These are phyloP conservation scores for Cerastis leucographa DNA, from an alignment of 2,888 invertebrate species.

Conservation along the genomic window DNA sequence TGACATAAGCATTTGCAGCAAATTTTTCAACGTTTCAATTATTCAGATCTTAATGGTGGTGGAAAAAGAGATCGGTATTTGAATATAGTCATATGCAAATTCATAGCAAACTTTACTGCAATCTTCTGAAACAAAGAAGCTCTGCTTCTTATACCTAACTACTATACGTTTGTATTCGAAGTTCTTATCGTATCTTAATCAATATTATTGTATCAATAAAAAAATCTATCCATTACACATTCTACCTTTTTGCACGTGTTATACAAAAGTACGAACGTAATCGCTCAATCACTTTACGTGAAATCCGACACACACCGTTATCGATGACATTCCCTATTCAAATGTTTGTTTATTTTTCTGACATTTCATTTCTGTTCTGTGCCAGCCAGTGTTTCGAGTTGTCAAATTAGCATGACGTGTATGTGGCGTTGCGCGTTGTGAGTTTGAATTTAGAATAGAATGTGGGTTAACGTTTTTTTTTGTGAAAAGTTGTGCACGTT, in stretches of 20 bases:
- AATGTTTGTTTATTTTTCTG: conserved; percentile 40
- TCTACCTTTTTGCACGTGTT: conserved; percentile 6
- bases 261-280: conserved; percentile 12
- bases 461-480: background rate
- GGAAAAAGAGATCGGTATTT: background rate
- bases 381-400: conserved; percentile 19
- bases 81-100: background rate
- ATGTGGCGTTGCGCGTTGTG: background rate
- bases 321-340: conserved; percentile 48
- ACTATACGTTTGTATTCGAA: background rate
- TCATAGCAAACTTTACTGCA: background rate
- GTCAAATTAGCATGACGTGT: conserved; percentile 7
- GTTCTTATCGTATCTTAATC: background rate
- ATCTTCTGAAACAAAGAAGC: background rate
- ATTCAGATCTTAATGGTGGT: background rate
- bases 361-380: conserved; percentile 17
- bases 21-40: background rate
- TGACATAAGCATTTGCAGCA: background rate
- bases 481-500: background rate
- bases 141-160: background rate
- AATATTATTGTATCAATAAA: conserved; percentile 2
- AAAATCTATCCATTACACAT: background rate
- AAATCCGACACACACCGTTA: conserved; percentile 34
- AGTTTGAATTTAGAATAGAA: conserved; percentile 9
- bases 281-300: conserved; percentile 37